Percentiles rank a stretch among this genome's conserved stretches.
Evolutionary conservation across 1,140 invertebrate genomes (phyloP).

Genomic region (Ladona fulva): DNA sequence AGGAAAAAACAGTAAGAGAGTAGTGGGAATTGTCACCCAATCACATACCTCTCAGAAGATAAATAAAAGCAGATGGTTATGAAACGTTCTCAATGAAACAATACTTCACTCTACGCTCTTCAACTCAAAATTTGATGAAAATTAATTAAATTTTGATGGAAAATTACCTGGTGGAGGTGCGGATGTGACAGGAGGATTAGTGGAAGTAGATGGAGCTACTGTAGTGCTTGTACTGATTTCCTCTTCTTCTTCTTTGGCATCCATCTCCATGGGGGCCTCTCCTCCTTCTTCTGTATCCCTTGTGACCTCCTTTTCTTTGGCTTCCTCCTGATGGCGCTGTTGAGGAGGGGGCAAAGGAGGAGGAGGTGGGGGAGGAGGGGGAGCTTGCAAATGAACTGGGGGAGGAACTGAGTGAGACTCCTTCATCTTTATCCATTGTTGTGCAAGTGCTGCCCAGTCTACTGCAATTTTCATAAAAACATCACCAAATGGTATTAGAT

Average conservation of each 20-base stretch:
- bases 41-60: no score
- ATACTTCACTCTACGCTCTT: no score
- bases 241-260: conserved; percentile 50
- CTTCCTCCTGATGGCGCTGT: conserved; percentile 28
- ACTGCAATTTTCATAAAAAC: conserved; percentile 42
- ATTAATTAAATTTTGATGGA: no score
- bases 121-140: no score
- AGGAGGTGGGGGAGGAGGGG: conserved; percentile 39
- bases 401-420: conserved; percentile 51
- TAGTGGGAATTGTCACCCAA: no score
- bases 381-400: conserved; percentile 37
- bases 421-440: conserved; percentile 97
- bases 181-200: conserved; percentile 12
- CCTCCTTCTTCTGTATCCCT: conserved; percentile 47
- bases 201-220: conserved; percentile 19
- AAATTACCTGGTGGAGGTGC: conserved; percentile 18
- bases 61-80: no score
- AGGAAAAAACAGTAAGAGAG: no score
- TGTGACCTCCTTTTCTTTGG: conserved; percentile 25
- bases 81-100: no score
- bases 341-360: conserved; percentile 38
- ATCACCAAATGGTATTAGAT: no score
- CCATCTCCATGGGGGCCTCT: conserved; percentile 78
- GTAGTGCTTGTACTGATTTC: conserved; percentile 10
- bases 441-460: conserved; percentile 90